Evolutionary conservation across 2,797 vertebrate genomes (phyloP).

Genomic region (Crocidura indochinensis): DNA sequence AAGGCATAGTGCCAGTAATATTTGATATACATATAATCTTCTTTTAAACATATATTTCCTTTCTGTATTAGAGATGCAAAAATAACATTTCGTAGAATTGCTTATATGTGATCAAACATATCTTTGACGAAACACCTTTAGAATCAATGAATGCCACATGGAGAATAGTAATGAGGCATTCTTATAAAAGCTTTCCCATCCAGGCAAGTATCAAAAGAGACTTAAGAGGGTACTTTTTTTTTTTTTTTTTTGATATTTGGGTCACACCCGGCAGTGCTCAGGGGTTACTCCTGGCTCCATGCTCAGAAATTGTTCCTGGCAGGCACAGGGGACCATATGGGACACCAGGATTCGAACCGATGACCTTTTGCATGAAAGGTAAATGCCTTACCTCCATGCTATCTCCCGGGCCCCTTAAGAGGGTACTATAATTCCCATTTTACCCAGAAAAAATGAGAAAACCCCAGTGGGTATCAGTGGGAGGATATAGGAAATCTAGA

Average conservation of each 20-base stretch:
- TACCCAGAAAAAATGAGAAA: background rate
- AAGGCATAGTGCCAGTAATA: background rate
- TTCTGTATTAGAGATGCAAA: background rate
- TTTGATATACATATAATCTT: background rate
- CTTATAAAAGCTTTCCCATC: too few relatives aligned
- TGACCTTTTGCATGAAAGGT: too few relatives aligned
- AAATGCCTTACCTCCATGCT: too few relatives aligned
- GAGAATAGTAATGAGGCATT: background rate
- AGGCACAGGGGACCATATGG: too few relatives aligned
- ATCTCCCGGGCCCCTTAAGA: too few relatives aligned
- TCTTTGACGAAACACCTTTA: rapidly evolving
- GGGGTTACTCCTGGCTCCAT: too few relatives aligned
- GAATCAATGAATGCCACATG: background rate
- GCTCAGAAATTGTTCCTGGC: too few relatives aligned
- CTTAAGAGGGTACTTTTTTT: too few relatives aligned
- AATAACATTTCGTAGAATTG: background rate
- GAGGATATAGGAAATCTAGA: background rate
- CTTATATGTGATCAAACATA: background rate
- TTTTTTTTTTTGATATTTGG: too few relatives aligned
- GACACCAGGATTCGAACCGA: too few relatives aligned
- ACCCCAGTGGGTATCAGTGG: background rate
- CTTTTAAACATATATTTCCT: background rate
- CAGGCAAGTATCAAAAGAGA: too few relatives aligned
- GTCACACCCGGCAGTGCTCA: too few relatives aligned
- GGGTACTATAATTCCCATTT: background rate